phyloP scores from a whole-genome alignment of 2,888 invertebrate genomes.

The Lycophotia porphyrea region DNA sequence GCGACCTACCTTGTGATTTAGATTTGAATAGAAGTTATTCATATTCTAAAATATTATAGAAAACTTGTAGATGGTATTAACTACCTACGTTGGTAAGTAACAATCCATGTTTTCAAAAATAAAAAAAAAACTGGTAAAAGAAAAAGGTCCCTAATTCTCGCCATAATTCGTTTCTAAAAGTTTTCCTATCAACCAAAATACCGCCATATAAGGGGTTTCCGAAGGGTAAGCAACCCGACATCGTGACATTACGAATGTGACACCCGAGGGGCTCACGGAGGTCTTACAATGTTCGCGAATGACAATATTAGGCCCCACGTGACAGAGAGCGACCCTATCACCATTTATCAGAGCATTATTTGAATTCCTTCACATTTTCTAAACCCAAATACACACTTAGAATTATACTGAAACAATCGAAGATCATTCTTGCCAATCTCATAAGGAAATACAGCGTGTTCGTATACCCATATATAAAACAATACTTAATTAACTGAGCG shows the following conservation, averaged over 20 bases:
- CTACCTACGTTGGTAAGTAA: not conserved
- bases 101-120: not conserved
- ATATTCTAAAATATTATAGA: too few species aligned
- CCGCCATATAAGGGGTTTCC: not conserved
- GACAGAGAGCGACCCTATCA: not conserved
- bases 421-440: not conserved
- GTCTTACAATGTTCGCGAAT: constrained; percentile 11
- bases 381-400: not conserved
- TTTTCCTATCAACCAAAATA: constrained; percentile 7
- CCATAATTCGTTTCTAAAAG: not conserved
- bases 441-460: constrained; percentile 1
- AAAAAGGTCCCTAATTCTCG: not conserved
- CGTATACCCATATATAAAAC: not conserved
- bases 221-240: constrained; percentile 27
- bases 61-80: not conserved
- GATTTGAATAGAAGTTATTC: not conserved
- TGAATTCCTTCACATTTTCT: not conserved
- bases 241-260: constrained; percentile 19
- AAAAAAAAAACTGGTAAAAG: not conserved
- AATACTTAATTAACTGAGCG: constrained; percentile 47
- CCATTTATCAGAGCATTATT: constrained; percentile 9
- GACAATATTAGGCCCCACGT: constrained; percentile 14
- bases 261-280: constrained; percentile 7
- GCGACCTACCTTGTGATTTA: not conserved
- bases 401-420: not conserved